Conservation (phyloP, 2,113 vertebrate genomes). For the Psittacula cyanocephala region DNA sequence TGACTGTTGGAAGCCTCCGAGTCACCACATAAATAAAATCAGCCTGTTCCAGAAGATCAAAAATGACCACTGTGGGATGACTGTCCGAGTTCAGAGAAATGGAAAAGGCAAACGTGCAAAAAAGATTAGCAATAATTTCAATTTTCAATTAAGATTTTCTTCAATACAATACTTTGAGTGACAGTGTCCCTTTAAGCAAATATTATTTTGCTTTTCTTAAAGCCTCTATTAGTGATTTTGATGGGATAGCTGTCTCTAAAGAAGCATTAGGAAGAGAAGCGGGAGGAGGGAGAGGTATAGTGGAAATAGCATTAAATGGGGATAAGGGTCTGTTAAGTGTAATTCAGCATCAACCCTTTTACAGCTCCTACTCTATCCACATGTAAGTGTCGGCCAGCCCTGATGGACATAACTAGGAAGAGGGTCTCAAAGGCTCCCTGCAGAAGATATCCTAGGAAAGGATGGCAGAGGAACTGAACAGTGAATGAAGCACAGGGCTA, state of each 20-base stretch:
- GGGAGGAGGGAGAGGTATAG: slow-evolving; percentile 4
- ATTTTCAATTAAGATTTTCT: not conserved
- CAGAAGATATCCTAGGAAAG: not conserved
- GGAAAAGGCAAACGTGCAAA: not conserved
- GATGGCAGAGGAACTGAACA: not conserved
- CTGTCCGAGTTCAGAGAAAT: not conserved
- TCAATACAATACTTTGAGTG: not conserved
- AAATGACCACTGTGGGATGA: not conserved
- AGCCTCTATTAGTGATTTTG: slow-evolving; percentile 40
- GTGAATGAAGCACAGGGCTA: not conserved
- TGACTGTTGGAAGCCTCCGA: not conserved
- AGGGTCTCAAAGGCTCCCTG: not conserved
- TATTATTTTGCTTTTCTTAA: slow-evolving; percentile 20
- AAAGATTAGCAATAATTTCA: not conserved
- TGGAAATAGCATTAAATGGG: slow-evolving; percentile 29
- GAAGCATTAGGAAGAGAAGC: slow-evolving; percentile 51
- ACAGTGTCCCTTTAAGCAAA: slow-evolving; percentile 72
- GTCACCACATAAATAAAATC: not conserved
- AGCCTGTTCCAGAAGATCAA: not conserved
- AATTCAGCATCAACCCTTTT: slow-evolving; percentile 77
- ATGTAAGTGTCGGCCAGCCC: not conserved
- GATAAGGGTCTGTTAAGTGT: slow-evolving; percentile 55
- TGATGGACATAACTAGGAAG: not conserved
- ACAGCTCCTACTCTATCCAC: slow-evolving; percentile 61
- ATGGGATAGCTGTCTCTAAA: slow-evolving; percentile 27